Evolutionary conservation across 1,140 invertebrate genomes (phyloP).

Genomic region (Drosophila micromelanica): DNA sequence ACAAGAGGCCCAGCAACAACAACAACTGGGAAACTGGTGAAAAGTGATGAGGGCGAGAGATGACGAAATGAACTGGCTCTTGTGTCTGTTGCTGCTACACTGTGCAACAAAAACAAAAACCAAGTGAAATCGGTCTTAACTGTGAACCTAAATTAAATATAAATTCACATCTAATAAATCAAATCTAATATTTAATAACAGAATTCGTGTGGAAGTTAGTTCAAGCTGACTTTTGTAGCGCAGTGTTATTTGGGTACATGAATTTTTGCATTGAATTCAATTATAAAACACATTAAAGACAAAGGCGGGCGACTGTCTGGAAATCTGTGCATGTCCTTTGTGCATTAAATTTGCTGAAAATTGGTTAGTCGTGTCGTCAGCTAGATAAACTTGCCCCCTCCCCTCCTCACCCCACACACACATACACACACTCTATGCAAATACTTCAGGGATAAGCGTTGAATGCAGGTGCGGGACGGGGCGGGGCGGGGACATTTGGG

Average conservation of each 20-base stretch:
- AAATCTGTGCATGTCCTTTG: slow-evolving; percentile 66
- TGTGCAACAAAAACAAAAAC: slow-evolving; percentile 16
- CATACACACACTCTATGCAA: slow-evolving; percentile 27
- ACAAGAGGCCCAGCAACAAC: slow-evolving; percentile 24
- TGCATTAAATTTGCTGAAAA: slow-evolving; percentile 80
- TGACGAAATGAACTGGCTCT: slow-evolving; percentile 67
- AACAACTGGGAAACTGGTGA: slow-evolving; percentile 16
- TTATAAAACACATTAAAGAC: slow-evolving; percentile 66
- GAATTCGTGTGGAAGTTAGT: too few relatives aligned
- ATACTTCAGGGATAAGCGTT: slow-evolving; percentile 48
- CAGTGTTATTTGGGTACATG: slow-evolving; percentile 44
- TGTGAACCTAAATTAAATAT: too few relatives aligned
- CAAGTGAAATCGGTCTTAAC: too few relatives aligned
- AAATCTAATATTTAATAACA: too few relatives aligned
- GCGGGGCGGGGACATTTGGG: background rate
- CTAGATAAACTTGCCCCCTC: slow-evolving; percentile 63
- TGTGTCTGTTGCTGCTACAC: slow-evolving; percentile 38
- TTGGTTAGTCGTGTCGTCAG: slow-evolving; percentile 74
- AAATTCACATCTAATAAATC: too few relatives aligned
- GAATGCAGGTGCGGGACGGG: slow-evolving; percentile 43
- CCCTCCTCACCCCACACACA: background rate
- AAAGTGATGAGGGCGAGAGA: slow-evolving; percentile 52
- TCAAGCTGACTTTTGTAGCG: background rate
- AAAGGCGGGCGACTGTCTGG: slow-evolving; percentile 43
- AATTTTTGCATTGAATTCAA: slow-evolving; percentile 78